These are phyloP conservation scores for Sphaerophoria rueppellii DNA, from an alignment of 2,888 invertebrate genomes.

Conservation along the genomic window DNA sequence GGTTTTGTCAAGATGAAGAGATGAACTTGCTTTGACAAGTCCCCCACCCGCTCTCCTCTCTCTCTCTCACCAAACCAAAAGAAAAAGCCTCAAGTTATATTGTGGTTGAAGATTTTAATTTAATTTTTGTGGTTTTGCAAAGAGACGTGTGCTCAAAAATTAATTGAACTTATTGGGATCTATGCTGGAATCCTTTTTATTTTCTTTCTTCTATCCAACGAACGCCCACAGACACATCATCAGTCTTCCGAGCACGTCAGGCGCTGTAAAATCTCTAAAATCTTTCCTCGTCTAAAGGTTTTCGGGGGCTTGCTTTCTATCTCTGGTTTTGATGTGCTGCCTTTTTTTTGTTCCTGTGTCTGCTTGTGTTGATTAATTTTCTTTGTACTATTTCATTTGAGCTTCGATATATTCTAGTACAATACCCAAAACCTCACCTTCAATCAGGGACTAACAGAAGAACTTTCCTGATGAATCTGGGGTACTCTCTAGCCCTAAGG, in stretches of 20 bases:
- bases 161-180: slow-evolving; percentile 72
- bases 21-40: slow-evolving; percentile 17
- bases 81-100: slow-evolving; percentile 60
- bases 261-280: slow-evolving; percentile 53
- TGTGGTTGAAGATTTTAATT: slow-evolving; percentile 70
- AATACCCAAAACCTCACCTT: slow-evolving; percentile 19
- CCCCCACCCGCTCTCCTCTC: background rate
- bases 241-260: slow-evolving; percentile 17
- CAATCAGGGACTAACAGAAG: slow-evolving; percentile 18
- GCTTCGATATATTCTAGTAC: slow-evolving; percentile 26
- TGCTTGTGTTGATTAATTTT: slow-evolving; percentile 69
- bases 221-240: slow-evolving; percentile 1
- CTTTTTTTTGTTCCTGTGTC: slow-evolving; percentile 33
- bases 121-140: slow-evolving; percentile 72
- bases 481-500: background rate
- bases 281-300: slow-evolving; percentile 31
- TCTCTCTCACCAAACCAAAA: slow-evolving; percentile 27
- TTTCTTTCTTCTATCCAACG: background rate
- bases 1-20: slow-evolving; percentile 1
- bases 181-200: slow-evolving; percentile 51
- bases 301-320: slow-evolving; percentile 15
- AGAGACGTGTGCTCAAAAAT: slow-evolving; percentile 69
- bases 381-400: slow-evolving; percentile 63
- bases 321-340: slow-evolving; percentile 40
- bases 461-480: background rate